Evolutionary conservation across 2,888 invertebrate genomes (phyloP).

Genomic region (Plusia festucae): DNA sequence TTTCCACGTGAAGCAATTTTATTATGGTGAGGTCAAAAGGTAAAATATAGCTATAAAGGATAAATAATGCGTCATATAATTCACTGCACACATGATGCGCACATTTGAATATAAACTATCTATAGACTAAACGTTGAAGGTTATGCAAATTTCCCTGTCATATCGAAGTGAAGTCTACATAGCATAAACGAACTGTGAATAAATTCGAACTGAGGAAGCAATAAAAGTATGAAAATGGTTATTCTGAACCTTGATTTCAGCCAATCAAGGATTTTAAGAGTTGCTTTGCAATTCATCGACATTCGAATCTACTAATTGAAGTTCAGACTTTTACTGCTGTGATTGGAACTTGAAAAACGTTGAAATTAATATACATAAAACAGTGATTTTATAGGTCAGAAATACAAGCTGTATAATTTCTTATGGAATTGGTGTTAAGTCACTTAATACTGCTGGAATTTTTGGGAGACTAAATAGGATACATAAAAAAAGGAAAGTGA

Average conservation of each 20-base stretch:
- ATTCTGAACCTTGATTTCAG: slow-evolving; percentile 17
- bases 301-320: slow-evolving; percentile 39
- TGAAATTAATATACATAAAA: slow-evolving; percentile 6
- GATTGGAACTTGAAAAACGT: slow-evolving; percentile 34
- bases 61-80: not conserved
- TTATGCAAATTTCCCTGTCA: slow-evolving; percentile 6
- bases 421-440: no score
- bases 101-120: slow-evolving; percentile 11
- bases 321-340: slow-evolving; percentile 24
- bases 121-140: not conserved
- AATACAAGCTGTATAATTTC: not conserved
- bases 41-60: not conserved
- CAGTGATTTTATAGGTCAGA: not conserved
- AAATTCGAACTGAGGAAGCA: not conserved
- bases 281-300: slow-evolving; percentile 31
- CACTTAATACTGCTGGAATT: no score
- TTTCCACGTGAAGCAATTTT: not conserved
- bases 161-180: not conserved
- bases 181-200: slow-evolving; percentile 5
- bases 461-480: no score
- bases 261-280: slow-evolving; percentile 24
- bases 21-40: not conserved
- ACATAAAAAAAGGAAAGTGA: no score
- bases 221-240: slow-evolving; percentile 7
- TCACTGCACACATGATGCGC: slow-evolving; percentile 7